These are phyloP conservation scores for Morbakka virulenta DNA, from an alignment of 30 jellyfish, hydroid and myxozoan genomes.

Conservation along the genomic window DNA sequence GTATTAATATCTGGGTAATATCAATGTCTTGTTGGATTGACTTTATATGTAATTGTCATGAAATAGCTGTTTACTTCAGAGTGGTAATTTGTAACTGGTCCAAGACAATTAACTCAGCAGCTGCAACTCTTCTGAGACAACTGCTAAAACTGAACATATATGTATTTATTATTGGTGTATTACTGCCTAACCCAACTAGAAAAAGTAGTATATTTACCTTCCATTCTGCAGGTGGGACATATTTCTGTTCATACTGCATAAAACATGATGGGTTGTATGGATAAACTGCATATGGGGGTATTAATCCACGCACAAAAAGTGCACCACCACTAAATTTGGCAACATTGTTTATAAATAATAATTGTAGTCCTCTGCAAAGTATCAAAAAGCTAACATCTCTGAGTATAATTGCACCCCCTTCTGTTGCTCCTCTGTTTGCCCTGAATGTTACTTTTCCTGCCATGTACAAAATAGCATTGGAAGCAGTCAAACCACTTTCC, in stretches of 20 bases:
- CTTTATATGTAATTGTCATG: no score
- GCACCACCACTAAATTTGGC: constrained; percentile 61
- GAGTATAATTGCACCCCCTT: constrained; percentile 63
- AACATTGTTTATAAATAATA: constrained; percentile 24
- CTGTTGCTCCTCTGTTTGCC: constrained; percentile 21
- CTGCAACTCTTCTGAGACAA: neutral
- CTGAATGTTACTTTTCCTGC: constrained; percentile 37
- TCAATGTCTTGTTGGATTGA: no score
- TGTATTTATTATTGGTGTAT: no score
- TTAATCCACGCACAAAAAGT: neutral
- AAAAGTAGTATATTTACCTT: constrained; percentile 65
- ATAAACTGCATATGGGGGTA: constrained; percentile 11
- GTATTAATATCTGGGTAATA: no score
- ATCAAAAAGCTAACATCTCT: constrained; percentile 44
- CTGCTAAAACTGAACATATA: no score
- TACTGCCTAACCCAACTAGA: no score
- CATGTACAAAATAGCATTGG: constrained; percentile 27
- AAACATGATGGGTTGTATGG: constrained; percentile 59
- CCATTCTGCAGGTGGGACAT: constrained; percentile 52
- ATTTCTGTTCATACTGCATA: constrained; percentile 22
- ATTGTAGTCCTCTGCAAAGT: constrained; percentile 16
- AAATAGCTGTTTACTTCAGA: no score
- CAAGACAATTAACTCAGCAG: neutral
- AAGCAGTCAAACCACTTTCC: constrained; percentile 33
- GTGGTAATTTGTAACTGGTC: no score